Evolutionary conservation across 2,888 invertebrate genomes (phyloP).

Genomic region (Empis stercorea): DNA sequence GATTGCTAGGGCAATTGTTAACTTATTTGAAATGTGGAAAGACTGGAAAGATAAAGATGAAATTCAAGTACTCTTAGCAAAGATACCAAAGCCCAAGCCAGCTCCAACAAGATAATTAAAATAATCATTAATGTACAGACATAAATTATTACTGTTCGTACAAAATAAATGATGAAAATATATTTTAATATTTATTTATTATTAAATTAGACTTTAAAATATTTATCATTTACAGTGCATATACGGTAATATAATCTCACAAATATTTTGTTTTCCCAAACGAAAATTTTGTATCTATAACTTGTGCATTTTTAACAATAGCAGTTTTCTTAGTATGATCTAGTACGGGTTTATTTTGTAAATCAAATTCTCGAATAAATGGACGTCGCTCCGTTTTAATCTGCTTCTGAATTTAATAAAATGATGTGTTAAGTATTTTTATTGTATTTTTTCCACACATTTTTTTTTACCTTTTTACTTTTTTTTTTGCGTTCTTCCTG

Average conservation of each 20-base stretch:
- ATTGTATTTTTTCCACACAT: too few species aligned
- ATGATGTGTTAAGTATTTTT: conserved; percentile 24
- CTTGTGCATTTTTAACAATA: conserved; percentile 67
- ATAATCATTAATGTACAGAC: too few species aligned
- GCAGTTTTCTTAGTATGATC: conserved; percentile 76
- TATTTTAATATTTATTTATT: too few species aligned
- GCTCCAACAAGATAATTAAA: conserved; percentile 27
- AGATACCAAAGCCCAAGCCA: conserved; percentile 92
- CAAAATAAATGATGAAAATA: too few species aligned
- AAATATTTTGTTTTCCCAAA: conserved; percentile 64
- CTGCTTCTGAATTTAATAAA: conserved; percentile 34
- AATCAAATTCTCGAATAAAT: conserved; percentile 74
- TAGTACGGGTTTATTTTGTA: conserved; percentile 67
- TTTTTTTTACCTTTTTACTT: conserved; percentile 36
- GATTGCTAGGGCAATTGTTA: conserved; percentile 83
- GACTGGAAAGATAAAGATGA: conserved; percentile 96
- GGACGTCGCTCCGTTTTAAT: conserved; percentile 57
- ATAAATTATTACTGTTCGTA: too few species aligned
- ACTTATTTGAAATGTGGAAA: conserved; percentile 93
- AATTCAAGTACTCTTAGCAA: conserved; percentile 78
- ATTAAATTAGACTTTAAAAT: too few species aligned
- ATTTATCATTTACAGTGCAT: background rate
- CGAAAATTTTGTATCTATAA: conserved; percentile 64
- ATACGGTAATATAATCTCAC: conserved; percentile 29
- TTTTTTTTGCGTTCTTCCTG: conserved; percentile 64